These are phyloP conservation scores for Zaprionus capensis DNA, from an alignment of 1,140 invertebrate species.

Conservation along the genomic window DNA sequence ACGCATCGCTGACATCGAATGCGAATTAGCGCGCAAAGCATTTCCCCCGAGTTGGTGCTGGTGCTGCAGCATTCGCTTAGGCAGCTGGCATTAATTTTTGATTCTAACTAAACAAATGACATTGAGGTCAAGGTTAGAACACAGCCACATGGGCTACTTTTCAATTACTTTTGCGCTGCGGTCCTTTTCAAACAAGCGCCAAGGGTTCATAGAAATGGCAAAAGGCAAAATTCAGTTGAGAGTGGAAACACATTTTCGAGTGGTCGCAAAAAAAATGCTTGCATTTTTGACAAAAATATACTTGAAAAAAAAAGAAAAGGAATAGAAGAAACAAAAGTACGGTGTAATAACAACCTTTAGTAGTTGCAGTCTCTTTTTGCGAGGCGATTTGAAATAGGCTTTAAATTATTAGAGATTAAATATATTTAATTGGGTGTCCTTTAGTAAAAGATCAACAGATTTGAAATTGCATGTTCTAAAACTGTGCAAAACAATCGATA, in stretches of 20 bases:
- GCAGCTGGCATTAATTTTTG: constrained; percentile 62
- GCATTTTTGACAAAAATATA: neutral
- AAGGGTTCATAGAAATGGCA: neutral
- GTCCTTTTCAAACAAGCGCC: constrained; percentile 9
- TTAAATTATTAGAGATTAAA: no score
- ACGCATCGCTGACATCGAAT: constrained; percentile 64
- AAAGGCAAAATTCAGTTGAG: neutral
- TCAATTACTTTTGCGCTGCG: constrained; percentile 46
- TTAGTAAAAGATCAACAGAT: no score
- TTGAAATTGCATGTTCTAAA: no score
- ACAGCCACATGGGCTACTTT: constrained; percentile 56
- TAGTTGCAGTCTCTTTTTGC: no score
- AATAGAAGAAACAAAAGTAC: no score
- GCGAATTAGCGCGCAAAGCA: constrained; percentile 63
- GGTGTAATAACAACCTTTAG: no score
- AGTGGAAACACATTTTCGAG: neutral
- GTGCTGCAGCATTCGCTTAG: constrained; percentile 15
- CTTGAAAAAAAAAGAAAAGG: neutral
- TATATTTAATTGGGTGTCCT: no score
- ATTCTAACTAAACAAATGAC: constrained; percentile 45
- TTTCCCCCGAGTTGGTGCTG: constrained; percentile 27
- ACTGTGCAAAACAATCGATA: no score
- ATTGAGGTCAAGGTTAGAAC: constrained; percentile 64
- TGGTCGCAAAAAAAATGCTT: neutral
- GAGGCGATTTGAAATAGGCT: no score